Evolutionary conservation across 2,888 invertebrate genomes (phyloP), one percentile per base, ranked within the genome.

Genomic region (Hydrotaea diabolus): DNA sequence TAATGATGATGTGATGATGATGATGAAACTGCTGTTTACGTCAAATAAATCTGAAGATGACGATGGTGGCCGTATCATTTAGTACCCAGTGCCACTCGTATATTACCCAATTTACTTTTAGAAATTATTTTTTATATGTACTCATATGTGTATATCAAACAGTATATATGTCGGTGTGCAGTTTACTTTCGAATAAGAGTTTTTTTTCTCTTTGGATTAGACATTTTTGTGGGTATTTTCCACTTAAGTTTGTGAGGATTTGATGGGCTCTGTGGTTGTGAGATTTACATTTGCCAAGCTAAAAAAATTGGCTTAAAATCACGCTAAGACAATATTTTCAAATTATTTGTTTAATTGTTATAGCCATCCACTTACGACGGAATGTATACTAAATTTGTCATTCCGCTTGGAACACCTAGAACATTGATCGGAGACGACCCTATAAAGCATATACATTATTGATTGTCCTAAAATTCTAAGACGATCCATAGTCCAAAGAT

Each of bases 31-130:
- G 11, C 19, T 55, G 55, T 55, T 21, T 55, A 21, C 55, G 55
- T 9, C 49, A 49, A 49, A 49, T 49, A 49, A 15, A 49, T 49
- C 2, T 49, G 2, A 64, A 1, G 11, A 64, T 64, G 19, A 21
- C 5, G 26, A 46, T 49, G 46, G 46, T 69, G 49, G 15, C 46
- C 46, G 69, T 49, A 69, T 69, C 69, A 49, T 69, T 69, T 49
- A 23, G 46, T 69, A 49, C 46, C 69, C 69, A 69, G 21, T 46
- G 69, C 69, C 69, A 69, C 43, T 69, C n/a, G n/a, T n/a, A 23
- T 66, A 23, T 13, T 69, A 69, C 43, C 49, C 15, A 69, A 69
- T 69, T 69, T 49, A 64, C 19, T 36, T 64, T 23, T 69, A 23
- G n/a, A 17, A 1, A 17, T 26, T 26, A 26, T 2, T 21, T 59